These are phyloP conservation scores for Phataginus tetradactyla DNA, from an alignment of 2,797 vertebrate genomes.

Conservation along the genomic window DNA sequence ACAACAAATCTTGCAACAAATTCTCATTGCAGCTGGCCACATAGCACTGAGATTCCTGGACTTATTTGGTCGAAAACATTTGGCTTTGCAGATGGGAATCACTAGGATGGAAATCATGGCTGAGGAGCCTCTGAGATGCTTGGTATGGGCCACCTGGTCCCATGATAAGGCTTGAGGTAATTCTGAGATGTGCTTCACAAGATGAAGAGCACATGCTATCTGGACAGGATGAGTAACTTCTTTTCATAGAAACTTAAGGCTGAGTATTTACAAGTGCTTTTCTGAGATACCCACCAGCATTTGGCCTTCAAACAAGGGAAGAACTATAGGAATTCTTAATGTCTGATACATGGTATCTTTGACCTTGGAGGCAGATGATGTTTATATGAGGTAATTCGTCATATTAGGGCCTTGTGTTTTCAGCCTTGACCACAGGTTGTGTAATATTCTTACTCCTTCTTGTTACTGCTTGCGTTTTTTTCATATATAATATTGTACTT, in stretches of 20 bases:
- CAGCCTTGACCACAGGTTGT: background rate
- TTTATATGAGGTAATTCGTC: background rate
- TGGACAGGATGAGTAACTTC: background rate
- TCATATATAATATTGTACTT: background rate
- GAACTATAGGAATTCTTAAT: background rate
- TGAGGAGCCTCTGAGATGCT: slow-evolving; percentile 10
- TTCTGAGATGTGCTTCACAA: background rate
- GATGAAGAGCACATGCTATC: background rate
- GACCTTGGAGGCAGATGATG: background rate
- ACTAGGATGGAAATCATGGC: background rate
- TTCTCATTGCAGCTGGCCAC: background rate
- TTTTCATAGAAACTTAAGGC: slow-evolving; percentile 23
- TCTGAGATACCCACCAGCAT: background rate
- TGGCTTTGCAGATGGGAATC: slow-evolving; percentile 57
- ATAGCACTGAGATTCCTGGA: background rate
- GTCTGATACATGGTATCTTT: background rate
- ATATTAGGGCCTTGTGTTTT: slow-evolving; percentile 10
- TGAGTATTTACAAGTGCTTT: background rate
- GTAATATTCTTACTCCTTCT: background rate
- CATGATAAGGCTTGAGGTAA: background rate
- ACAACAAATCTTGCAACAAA: background rate
- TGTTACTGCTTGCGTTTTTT: background rate
- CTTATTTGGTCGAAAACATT: slow-evolving; percentile 5
- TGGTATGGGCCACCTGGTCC: background rate
- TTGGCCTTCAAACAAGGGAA: background rate